Conservation (phyloP, 2,113 vertebrate species). For the Setophaga kirtlandii region DNA sequence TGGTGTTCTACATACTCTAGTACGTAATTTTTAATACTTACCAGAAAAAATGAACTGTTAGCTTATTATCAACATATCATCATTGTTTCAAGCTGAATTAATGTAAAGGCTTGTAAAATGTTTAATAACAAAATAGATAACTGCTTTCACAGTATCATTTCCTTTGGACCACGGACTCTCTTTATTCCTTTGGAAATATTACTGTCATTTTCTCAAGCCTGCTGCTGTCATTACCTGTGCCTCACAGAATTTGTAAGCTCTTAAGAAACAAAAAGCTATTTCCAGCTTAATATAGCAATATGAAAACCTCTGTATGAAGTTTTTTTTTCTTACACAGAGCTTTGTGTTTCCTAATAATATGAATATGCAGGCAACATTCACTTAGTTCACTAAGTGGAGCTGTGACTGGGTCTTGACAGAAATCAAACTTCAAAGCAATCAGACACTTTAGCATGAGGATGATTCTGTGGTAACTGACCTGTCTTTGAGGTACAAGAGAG, state of each 20-base stretch:
- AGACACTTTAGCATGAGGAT: neutral
- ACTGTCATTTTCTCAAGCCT: neutral
- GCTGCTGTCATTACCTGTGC: neutral
- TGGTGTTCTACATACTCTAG: neutral
- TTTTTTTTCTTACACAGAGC: neutral
- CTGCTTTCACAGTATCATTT: neutral
- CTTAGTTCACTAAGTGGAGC: neutral
- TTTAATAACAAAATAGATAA: neutral
- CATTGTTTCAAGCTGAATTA: neutral
- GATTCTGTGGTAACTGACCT: neutral
- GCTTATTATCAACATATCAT: neutral
- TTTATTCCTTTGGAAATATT: neutral
- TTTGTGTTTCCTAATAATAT: neutral
- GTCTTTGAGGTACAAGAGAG: neutral
- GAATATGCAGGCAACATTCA: neutral
- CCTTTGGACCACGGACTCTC: neutral
- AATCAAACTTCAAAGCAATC: neutral
- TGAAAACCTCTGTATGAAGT: neutral
- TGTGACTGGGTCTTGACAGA: neutral
- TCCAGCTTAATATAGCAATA: neutral
- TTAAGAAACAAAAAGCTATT: conserved; percentile 7
- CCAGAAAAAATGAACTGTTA: neutral
- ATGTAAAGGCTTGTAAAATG: neutral
- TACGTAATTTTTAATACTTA: neutral
- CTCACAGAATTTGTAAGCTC: conserved; percentile 1